Conservation (phyloP, 2,888 invertebrate species). For the Drosophila multiciliata region DNA sequence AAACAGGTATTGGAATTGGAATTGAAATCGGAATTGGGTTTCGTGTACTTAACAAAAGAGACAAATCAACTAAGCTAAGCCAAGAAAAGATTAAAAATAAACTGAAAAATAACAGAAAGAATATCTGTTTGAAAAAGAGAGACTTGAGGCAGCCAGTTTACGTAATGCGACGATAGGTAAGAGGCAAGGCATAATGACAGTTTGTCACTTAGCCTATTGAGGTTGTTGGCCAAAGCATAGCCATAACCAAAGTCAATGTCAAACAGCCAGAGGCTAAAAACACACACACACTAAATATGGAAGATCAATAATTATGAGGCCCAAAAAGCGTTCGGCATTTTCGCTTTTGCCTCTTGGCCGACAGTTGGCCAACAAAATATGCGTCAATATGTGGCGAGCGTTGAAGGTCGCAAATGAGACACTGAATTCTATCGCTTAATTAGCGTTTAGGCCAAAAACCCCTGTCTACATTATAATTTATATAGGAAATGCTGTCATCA, state of each 20-base stretch:
- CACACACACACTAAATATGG: slow-evolving; percentile 36
- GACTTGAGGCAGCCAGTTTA: slow-evolving; percentile 25
- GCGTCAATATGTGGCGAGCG: slow-evolving; percentile 12
- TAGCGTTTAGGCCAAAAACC: slow-evolving; percentile 22
- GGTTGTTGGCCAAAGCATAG: slow-evolving; percentile 55
- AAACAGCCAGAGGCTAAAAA: slow-evolving; percentile 39
- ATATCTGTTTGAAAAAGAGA: background rate
- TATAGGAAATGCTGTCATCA: slow-evolving; percentile 43
- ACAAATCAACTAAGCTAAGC: slow-evolving; percentile 20
- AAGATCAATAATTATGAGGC: slow-evolving; percentile 60
- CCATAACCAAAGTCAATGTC: slow-evolving; percentile 62
- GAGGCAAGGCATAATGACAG: slow-evolving; percentile 25
- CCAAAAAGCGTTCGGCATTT: slow-evolving; percentile 18
- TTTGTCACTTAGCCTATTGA: slow-evolving; percentile 18
- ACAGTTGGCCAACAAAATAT: slow-evolving; percentile 23
- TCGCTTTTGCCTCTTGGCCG: slow-evolving; percentile 18
- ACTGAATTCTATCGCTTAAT: slow-evolving; percentile 18
- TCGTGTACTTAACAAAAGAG: slow-evolving; percentile 43
- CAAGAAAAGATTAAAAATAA: background rate
- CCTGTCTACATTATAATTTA: slow-evolving; percentile 4
- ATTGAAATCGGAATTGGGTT: slow-evolving; percentile 53
- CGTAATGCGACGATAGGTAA: slow-evolving; percentile 34
- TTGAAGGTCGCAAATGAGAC: slow-evolving; percentile 41
- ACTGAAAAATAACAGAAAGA: background rate
- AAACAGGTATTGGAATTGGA: slow-evolving; percentile 64